phyloP scores from a whole-genome alignment of 2,797 vertebrate genomes.

The Perodicticus potto region DNA sequence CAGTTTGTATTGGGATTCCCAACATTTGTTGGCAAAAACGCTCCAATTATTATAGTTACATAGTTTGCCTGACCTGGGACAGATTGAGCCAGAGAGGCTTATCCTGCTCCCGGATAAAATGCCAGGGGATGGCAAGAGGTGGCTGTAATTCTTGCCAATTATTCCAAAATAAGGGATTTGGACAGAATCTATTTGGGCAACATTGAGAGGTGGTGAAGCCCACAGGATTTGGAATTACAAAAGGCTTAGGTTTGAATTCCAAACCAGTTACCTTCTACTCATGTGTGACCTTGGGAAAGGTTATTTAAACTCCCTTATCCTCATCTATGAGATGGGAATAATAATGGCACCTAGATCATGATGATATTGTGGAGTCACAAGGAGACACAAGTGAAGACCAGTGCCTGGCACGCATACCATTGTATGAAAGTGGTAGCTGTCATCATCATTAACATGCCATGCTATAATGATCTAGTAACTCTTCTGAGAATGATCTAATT shows the following conservation, averaged over 20 bases:
- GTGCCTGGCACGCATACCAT: neutral
- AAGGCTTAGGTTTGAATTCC: neutral
- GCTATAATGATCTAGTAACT: neutral
- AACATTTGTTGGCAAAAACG: neutral
- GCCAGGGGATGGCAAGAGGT: neutral
- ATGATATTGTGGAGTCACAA: neutral
- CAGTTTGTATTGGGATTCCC: neutral
- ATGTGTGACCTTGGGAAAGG: neutral
- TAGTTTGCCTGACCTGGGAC: neutral
- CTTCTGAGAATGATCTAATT: neutral
- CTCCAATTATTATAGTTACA: neutral
- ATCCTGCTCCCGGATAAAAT: neutral
- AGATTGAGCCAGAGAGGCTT: neutral
- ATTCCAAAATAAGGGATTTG: neutral
- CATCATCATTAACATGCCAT: neutral
- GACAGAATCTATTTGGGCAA: neutral
- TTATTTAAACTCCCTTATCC: neutral
- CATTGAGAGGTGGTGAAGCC: neutral
- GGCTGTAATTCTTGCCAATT: neutral
- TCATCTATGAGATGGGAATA: neutral
- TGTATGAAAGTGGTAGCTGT: neutral
- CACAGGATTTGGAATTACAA: neutral
- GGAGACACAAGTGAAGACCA: neutral
- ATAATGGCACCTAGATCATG: neutral
- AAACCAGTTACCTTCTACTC: neutral